Evolutionary conservation across 2,888 invertebrate genomes (phyloP).

Genomic region (Agrochola lychnidis): DNA sequence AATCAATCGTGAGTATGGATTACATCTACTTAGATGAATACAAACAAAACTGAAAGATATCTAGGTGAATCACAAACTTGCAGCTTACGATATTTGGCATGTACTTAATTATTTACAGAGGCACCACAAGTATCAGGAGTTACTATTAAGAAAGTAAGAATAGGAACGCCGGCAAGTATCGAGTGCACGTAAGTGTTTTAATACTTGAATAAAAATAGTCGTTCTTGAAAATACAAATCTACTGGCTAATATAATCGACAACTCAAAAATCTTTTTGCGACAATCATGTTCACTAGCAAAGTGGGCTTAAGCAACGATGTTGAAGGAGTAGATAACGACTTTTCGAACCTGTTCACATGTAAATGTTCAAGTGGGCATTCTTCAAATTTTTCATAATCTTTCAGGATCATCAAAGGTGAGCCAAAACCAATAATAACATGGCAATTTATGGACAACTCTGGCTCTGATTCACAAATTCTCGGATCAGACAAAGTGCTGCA

Average conservation of each 20-base stretch:
- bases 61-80: background rate
- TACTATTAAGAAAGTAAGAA: conserved; percentile 12
- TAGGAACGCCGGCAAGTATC: conserved; percentile 22
- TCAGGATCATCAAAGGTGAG: conserved; percentile 31
- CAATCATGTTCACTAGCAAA: background rate
- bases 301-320: background rate
- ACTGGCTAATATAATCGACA: too few relatives aligned
- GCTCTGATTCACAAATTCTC: background rate
- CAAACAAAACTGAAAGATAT: background rate
- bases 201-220: background rate
- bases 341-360: background rate
- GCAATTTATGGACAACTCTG: conserved; percentile 26
- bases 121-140: conserved; percentile 31
- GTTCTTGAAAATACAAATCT: background rate
- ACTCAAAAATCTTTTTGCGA: too few relatives aligned
- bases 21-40: too few relatives aligned
- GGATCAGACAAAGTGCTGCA: conserved; percentile 22
- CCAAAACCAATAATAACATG: conserved; percentile 52
- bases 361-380: background rate
- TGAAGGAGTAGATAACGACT: background rate
- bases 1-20: too few relatives aligned
- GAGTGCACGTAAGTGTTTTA: conserved; percentile 48
- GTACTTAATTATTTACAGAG: background rate
- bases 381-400: background rate
- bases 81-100: background rate